A percentile compares a stretch with the other conserved stretches of the same genome.
phyloP scores from a whole-genome alignment of 2,797 vertebrate genomes.

The Nyctalus aviator region DNA sequence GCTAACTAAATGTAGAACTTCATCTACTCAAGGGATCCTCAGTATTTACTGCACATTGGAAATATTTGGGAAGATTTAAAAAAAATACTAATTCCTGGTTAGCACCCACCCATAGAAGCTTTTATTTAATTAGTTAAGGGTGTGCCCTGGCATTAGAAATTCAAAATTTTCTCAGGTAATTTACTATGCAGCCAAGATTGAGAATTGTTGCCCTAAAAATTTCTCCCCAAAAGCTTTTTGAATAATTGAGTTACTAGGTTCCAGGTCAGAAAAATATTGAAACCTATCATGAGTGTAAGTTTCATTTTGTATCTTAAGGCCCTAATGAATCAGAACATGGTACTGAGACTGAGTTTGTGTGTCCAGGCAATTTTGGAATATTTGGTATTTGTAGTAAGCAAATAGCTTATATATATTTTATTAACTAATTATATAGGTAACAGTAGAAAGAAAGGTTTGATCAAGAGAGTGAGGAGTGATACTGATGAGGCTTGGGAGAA shows the following conservation, averaged over 20 bases:
- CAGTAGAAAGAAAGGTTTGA: conserved; percentile 3
- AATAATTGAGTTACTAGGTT: conserved; percentile 35
- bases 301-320: not conserved
- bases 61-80: not conserved
- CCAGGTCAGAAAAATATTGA: conserved; percentile 30
- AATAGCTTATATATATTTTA: not conserved
- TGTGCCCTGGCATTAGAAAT: conserved; percentile 2
- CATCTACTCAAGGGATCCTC: not conserved
- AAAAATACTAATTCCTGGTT: not conserved
- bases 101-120: not conserved
- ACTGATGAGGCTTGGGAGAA: not conserved
- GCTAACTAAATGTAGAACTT: conserved; percentile 5
- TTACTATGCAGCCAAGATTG: not conserved
- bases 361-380: not conserved
- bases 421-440: not conserved
- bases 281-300: not conserved
- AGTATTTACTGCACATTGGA: not conserved
- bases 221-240: not conserved
- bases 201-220: conserved; percentile 36
- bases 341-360: not conserved
- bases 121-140: not conserved
- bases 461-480: not conserved
- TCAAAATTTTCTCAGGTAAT: not conserved
- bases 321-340: not conserved
- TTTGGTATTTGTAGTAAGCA: conserved; percentile 33